phyloP scores from a whole-genome alignment of 2,888 invertebrate species.

The Scaptomyza cyrtandrae region DNA sequence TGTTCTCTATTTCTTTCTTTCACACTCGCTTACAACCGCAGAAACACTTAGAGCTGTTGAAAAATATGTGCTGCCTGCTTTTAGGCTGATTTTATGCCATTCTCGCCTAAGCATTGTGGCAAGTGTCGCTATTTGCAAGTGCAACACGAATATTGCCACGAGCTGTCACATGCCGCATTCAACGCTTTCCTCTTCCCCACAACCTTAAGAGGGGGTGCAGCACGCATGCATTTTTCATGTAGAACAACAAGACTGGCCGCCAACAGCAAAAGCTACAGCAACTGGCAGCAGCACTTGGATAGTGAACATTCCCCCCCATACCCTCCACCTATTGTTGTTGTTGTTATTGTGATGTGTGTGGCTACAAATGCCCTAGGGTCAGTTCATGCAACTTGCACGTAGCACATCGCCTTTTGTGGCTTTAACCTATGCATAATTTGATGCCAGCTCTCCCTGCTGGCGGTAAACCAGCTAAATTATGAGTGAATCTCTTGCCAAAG shows the following conservation, averaged over 20 bases:
- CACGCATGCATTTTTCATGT: slow-evolving; percentile 51
- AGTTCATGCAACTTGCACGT: slow-evolving; percentile 22
- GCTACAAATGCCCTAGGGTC: slow-evolving; percentile 17
- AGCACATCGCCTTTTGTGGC: slow-evolving; percentile 45
- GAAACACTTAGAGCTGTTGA: slow-evolving; percentile 20
- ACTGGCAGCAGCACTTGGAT: slow-evolving; percentile 16
- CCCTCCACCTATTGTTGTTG: not conserved
- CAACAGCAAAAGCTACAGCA: not conserved
- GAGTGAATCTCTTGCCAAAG: slow-evolving; percentile 29
- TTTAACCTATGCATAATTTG: slow-evolving; percentile 66
- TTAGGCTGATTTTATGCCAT: slow-evolving; percentile 66
- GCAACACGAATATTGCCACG: slow-evolving; percentile 24
- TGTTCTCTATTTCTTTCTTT: slow-evolving; percentile 7
- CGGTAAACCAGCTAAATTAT: slow-evolving; percentile 35
- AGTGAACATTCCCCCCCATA: not conserved
- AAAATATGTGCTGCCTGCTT: slow-evolving; percentile 49
- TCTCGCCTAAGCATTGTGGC: slow-evolving; percentile 45
- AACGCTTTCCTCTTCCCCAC: not conserved
- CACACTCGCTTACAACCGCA: slow-evolving; percentile 6
- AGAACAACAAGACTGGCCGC: slow-evolving; percentile 20
- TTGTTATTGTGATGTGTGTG: not conserved
- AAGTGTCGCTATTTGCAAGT: slow-evolving; percentile 52
- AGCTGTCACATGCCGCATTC: slow-evolving; percentile 13
- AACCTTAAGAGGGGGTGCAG: not conserved
- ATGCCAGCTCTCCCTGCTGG: slow-evolving; percentile 30